These are phyloP conservation scores for Anagrus nilaparvatae DNA, from an alignment of 1,140 invertebrate species.

Conservation along the genomic window DNA sequence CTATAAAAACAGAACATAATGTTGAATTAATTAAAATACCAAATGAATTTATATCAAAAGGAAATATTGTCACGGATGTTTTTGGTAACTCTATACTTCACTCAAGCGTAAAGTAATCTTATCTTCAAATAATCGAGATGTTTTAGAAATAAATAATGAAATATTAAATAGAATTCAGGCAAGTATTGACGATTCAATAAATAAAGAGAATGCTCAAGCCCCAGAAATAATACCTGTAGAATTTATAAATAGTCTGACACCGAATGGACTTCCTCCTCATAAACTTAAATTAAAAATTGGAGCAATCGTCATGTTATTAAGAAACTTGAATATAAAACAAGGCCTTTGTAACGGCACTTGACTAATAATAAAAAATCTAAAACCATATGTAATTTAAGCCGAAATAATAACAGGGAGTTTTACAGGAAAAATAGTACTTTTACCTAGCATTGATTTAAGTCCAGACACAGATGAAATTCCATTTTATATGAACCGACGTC, in stretches of 20 bases:
- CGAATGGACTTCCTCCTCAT: conserved; percentile 4
- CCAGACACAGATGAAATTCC: background rate
- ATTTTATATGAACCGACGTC: conserved; percentile 23
- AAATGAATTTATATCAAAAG: background rate
- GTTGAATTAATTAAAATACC: conserved; percentile 5
- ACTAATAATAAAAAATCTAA: conserved; percentile 31
- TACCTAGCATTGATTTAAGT: background rate
- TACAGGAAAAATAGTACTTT: background rate
- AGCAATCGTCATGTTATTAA: conserved; percentile 13
- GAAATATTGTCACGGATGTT: conserved; percentile 4
- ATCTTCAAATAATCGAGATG: conserved; percentile 6
- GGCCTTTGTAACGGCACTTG: conserved; percentile 38
- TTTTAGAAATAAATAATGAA: conserved; percentile 5
- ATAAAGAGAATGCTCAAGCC: background rate
- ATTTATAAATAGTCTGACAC: conserved; percentile 8
- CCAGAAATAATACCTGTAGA: conserved; percentile 3
- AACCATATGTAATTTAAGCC: conserved; percentile 34
- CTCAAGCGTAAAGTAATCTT: conserved; percentile 3
- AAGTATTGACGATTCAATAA: conserved; percentile 3
- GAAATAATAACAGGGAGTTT: conserved; percentile 32
- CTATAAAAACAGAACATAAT: background rate
- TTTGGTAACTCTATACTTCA: background rate
- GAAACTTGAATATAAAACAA: conserved; percentile 33
- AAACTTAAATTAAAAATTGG: conserved; percentile 11
- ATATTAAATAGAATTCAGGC: conserved; percentile 1